These are phyloP conservation scores for Drosophila acutilabella DNA, from an alignment of 2,888 invertebrate species.

Conservation along the genomic window DNA sequence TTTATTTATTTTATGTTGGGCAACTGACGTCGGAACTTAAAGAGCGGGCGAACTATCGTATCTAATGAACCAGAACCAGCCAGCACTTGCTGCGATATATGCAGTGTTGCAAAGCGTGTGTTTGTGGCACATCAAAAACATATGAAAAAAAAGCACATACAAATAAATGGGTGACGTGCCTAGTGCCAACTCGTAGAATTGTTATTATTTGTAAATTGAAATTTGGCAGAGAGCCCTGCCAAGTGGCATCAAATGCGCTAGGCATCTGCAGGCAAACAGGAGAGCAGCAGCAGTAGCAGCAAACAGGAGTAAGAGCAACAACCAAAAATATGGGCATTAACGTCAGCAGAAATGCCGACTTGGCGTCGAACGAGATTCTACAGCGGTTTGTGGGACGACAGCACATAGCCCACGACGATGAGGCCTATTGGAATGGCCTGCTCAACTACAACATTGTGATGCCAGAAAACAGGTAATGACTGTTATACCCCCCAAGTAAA, in stretches of 20 bases:
- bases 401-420: constrained; percentile 93
- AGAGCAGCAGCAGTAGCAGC: constrained; percentile 32
- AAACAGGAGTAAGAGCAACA: constrained; percentile 12
- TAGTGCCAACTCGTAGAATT: constrained; percentile 58
- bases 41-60: neutral
- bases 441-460: constrained; percentile 95
- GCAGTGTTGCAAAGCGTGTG: constrained; percentile 37
- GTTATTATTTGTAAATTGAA: constrained; percentile 47
- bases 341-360: constrained; percentile 91
- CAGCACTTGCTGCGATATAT: constrained; percentile 29
- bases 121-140: constrained; percentile 45
- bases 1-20: too few relatives aligned
- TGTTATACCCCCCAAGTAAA: constrained; percentile 24
- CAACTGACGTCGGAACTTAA: neutral
- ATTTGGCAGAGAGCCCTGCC: constrained; percentile 33
- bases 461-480: constrained; percentile 89
- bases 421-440: constrained; percentile 97
- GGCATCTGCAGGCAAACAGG: constrained; percentile 1
- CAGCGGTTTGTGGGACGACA: constrained; percentile 89
- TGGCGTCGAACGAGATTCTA: constrained; percentile 92
- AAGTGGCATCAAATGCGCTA: constrained; percentile 46
- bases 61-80: constrained; percentile 15
- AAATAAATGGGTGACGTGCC: constrained; percentile 66
- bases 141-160: constrained; percentile 56
- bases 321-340: constrained; percentile 90